Percentiles rank a stretch among this genome's conserved stretches.
phyloP scores from a whole-genome alignment of 2,888 invertebrate species.

The Orthosia gothica region DNA sequence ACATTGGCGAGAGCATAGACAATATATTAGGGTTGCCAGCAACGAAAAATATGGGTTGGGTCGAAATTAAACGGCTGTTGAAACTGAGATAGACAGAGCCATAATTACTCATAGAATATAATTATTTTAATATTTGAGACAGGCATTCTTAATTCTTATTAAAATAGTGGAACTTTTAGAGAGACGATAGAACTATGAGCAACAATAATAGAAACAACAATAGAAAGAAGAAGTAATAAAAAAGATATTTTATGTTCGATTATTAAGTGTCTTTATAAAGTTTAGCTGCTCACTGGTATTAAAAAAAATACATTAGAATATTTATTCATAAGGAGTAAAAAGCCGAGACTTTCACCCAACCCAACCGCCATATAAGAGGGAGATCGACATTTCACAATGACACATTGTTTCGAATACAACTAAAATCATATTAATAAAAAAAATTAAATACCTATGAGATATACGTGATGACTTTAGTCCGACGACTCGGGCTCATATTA shows the following conservation, averaged over 20 bases:
- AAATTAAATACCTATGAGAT: constrained; percentile 91
- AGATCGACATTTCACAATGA: constrained; percentile 83
- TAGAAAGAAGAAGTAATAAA: constrained; percentile 27
- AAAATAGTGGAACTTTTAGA: constrained; percentile 24
- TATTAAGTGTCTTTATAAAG: constrained; percentile 46
- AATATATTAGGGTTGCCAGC: constrained; percentile 78
- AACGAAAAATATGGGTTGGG: constrained; percentile 58
- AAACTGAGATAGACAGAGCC: constrained; percentile 35
- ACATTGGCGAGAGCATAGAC: constrained; percentile 72
- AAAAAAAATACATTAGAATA: constrained; percentile 13
- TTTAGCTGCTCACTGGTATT: constrained; percentile 33
- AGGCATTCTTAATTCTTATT: constrained; percentile 5
- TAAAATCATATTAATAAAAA: constrained; percentile 88
- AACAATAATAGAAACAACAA: constrained; percentile 8
- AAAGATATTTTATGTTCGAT: constrained; percentile 18
- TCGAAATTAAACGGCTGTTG: constrained; percentile 44
- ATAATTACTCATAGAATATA: neutral
- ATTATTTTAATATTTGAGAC: constrained; percentile 37
- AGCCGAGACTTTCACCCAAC: constrained; percentile 63
- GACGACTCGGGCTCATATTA: constrained; percentile 80
- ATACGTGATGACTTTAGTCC: constrained; percentile 89
- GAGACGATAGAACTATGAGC: constrained; percentile 31
- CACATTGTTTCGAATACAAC: constrained; percentile 83
- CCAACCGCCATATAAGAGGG: constrained; percentile 77
- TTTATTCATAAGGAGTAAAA: constrained; percentile 11